phyloP scores from a whole-genome alignment of 2,113 vertebrate species.

The Bufo gargarizans region DNA sequence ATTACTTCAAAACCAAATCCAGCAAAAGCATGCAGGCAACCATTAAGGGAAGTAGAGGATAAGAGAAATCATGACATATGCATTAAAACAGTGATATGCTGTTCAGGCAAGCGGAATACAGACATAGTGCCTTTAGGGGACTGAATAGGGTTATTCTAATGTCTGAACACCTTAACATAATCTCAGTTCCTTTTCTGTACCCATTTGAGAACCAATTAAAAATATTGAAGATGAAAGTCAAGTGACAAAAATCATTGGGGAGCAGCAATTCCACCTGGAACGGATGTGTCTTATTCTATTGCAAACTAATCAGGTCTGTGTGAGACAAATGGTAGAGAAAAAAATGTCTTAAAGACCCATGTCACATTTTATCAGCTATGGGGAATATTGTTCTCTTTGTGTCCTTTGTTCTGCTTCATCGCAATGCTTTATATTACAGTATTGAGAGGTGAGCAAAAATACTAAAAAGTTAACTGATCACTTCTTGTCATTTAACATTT shows the following conservation, averaged over 20 bases:
- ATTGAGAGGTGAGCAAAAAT: not conserved
- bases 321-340: slow-evolving; percentile 32
- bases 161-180: slow-evolving; percentile 66
- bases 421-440: not conserved
- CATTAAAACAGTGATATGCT: slow-evolving; percentile 73
- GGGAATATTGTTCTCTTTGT: not conserved
- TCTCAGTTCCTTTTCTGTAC: slow-evolving; percentile 67
- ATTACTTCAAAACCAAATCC: slow-evolving; percentile 85
- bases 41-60: slow-evolving; percentile 62
- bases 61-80: slow-evolving; percentile 77
- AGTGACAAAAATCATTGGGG: slow-evolving; percentile 69
- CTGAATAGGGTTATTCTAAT: slow-evolving; percentile 65
- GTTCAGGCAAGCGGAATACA: slow-evolving; percentile 67
- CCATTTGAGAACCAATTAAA: slow-evolving; percentile 74
- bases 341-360: slow-evolving; percentile 36
- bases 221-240: slow-evolving; percentile 74
- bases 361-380: slow-evolving; percentile 46
- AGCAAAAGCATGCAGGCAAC: slow-evolving; percentile 77
- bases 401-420: slow-evolving; percentile 20
- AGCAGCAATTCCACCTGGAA: slow-evolving; percentile 67
- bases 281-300: slow-evolving; percentile 64
- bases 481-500: not conserved
- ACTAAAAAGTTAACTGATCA: not conserved
- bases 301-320: slow-evolving; percentile 64
- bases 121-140: slow-evolving; percentile 53